phyloP scores from a whole-genome alignment of 1,140 invertebrate genomes.

The Agrypnia vestita region DNA sequence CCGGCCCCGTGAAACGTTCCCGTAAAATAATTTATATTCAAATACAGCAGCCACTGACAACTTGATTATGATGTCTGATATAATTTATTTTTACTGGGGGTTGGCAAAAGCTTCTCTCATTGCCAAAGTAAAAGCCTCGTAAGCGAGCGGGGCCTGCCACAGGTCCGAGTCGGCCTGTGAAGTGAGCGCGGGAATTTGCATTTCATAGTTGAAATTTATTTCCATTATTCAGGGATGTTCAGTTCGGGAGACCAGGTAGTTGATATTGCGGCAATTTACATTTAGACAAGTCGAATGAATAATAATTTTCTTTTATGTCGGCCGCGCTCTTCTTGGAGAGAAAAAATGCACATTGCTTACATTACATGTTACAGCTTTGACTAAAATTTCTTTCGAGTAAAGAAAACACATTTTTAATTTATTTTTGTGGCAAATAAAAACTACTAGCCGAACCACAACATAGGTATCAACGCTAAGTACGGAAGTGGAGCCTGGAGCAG shows the following conservation, averaged over 20 bases:
- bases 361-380: background rate
- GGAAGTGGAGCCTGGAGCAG: too few species aligned
- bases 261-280: slow-evolving; percentile 57
- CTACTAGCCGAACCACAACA: too few species aligned
- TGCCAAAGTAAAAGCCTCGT: slow-evolving; percentile 39
- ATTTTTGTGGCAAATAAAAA: too few species aligned
- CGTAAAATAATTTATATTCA: slow-evolving; percentile 61
- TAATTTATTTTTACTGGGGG: slow-evolving; percentile 61
- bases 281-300: slow-evolving; percentile 62
- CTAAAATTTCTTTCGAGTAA: too few species aligned
- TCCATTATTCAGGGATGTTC: slow-evolving; percentile 59
- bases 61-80: slow-evolving; percentile 62
- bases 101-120: slow-evolving; percentile 45
- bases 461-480: too few species aligned
- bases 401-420: too few species aligned
- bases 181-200: slow-evolving; percentile 57
- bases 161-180: slow-evolving; percentile 34
- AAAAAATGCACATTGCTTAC: slow-evolving; percentile 19
- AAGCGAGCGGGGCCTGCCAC: slow-evolving; percentile 33
- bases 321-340: slow-evolving; percentile 21
- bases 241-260: slow-evolving; percentile 52
- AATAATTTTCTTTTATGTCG: slow-evolving; percentile 58
- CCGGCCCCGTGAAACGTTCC: slow-evolving; percentile 55
- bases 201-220: slow-evolving; percentile 62
- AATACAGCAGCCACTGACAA: slow-evolving; percentile 61